These are phyloP conservation scores for Philhelius pedissequus DNA, from an alignment of 2,888 invertebrate species.

Conservation along the genomic window DNA sequence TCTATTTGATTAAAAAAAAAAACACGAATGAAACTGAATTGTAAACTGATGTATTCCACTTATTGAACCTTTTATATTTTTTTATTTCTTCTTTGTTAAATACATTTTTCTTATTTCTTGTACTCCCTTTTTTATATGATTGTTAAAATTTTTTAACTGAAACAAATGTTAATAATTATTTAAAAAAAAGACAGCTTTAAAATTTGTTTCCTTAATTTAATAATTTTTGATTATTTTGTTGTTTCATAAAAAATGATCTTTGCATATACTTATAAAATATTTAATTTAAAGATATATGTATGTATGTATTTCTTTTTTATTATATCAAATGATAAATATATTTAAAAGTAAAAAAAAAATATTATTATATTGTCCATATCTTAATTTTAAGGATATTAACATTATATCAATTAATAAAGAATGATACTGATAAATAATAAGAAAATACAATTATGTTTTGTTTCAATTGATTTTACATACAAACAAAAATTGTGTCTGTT, in stretches of 20 bases:
- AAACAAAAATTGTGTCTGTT: no score
- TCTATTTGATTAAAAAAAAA: neutral
- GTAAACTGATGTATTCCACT: conserved; percentile 57
- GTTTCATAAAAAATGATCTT: conserved; percentile 32
- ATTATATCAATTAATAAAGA: conserved; percentile 66
- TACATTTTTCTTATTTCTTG: neutral
- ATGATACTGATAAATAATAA: conserved; percentile 66
- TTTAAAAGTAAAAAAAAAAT: conserved; percentile 11
- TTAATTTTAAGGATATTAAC: conserved; percentile 56
- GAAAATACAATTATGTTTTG: conserved; percentile 49
- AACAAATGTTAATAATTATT: conserved; percentile 28
- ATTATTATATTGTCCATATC: conserved; percentile 60
- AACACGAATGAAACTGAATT: conserved; percentile 1
- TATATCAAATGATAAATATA: neutral
- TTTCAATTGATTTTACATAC: conserved; percentile 34
- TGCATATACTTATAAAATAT: neutral
- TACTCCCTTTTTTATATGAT: neutral
- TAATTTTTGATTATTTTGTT: conserved; percentile 5
- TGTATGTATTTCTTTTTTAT: conserved; percentile 24
- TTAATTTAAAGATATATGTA: no score
- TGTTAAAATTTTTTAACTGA: conserved; percentile 2
- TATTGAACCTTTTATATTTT: neutral
- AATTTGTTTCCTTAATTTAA: conserved; percentile 36
- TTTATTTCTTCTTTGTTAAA: conserved; percentile 1
- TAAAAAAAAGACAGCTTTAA: conserved; percentile 56